Percentiles rank a stretch among this genome's conserved stretches.
These are phyloP conservation scores for Eurystomus glaucurus DNA, from an alignment of 2,797 vertebrate genomes.

Conservation along the genomic window DNA sequence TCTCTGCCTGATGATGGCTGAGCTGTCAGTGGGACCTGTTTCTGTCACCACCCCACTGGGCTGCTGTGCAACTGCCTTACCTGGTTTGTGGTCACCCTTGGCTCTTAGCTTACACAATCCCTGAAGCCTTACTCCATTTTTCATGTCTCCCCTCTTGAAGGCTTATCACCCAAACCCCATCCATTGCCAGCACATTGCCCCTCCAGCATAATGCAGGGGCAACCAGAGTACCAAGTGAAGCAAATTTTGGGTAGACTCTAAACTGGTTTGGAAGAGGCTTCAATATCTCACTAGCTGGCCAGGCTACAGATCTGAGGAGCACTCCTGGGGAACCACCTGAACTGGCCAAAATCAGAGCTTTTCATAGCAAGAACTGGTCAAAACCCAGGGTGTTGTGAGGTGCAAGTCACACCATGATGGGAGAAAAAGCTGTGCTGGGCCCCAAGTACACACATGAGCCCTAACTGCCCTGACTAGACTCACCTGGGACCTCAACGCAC, in stretches of 20 bases:
- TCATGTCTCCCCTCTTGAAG: not conserved
- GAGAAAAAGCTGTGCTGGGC: not conserved
- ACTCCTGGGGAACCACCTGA: not conserved
- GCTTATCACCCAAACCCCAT: not conserved
- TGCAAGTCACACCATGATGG: not conserved
- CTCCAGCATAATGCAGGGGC: not conserved
- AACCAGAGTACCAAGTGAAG: not conserved
- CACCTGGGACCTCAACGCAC: not conserved
- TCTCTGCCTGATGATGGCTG: not conserved
- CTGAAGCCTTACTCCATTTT: not conserved
- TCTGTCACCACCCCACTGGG: not conserved
- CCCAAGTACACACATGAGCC: not conserved
- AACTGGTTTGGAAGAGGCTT: not conserved
- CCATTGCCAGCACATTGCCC: not conserved
- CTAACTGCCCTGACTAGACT: not conserved
- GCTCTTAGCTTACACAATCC: not conserved
- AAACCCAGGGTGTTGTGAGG: not conserved
- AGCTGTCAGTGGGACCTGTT: not conserved
- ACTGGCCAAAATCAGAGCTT: not conserved
- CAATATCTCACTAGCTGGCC: not conserved
- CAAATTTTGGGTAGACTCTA: not conserved
- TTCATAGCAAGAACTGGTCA: not conserved
- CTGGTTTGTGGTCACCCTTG: not conserved
- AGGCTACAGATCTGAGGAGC: not conserved
- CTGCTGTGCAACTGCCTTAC: not conserved